Percentiles rank a stretch among this genome's conserved stretches.
These are phyloP conservation scores for Leptoclinus maculatus DNA, from an alignment of 2,797 vertebrate species.

Conservation along the genomic window DNA sequence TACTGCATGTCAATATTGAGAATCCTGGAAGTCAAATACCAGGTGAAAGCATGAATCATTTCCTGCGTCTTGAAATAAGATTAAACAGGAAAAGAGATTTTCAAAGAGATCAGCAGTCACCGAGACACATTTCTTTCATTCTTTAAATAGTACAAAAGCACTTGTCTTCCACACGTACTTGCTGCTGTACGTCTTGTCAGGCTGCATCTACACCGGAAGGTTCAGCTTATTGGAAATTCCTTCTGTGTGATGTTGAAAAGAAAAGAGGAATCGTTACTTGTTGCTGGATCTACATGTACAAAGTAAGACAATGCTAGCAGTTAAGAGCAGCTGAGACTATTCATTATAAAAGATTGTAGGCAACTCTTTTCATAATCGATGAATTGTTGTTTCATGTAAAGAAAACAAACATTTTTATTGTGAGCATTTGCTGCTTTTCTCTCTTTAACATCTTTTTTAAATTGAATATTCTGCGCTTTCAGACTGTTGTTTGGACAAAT, in stretches of 20 bases:
- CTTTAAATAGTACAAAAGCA: neutral
- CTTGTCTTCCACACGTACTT: neutral
- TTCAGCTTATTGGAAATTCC: neutral
- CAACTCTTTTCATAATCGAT: too few species aligned
- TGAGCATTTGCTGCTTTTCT: neutral
- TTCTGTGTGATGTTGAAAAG: neutral
- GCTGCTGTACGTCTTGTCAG: neutral
- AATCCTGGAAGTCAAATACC: neutral
- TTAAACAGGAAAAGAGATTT: neutral
- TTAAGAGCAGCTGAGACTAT: neutral
- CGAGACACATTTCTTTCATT: neutral
- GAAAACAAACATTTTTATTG: neutral
- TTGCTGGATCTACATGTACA: neutral
- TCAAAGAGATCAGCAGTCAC: neutral
- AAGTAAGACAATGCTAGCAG: neutral
- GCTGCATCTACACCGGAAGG: neutral
- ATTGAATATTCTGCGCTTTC: neutral
- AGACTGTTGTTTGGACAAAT: neutral
- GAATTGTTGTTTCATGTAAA: neutral
- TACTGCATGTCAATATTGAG: constrained; percentile 15
- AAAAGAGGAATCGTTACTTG: neutral
- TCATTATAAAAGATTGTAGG: too few species aligned
- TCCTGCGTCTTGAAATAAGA: neutral
- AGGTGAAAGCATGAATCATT: neutral
- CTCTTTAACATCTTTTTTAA: neutral